Evolutionary conservation across 2,797 vertebrate species (phyloP), one percentile per base, ranked within the genome.

Genomic region (Orientallactaga sibirica): DNA sequence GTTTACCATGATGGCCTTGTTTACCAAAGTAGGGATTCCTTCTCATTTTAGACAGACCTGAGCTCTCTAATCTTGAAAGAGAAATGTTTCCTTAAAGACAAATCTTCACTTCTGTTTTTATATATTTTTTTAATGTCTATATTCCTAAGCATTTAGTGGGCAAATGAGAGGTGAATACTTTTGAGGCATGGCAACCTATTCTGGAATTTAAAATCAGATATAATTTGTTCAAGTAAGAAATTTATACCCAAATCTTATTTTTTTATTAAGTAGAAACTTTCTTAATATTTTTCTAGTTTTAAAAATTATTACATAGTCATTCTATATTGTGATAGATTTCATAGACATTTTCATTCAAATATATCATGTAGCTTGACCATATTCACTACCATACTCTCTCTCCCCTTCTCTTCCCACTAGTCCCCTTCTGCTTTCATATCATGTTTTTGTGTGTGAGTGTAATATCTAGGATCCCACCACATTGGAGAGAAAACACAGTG

Each of bases 81-180:
- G 48, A 62, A 79, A 58, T 86, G 24, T 29, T 83, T 92, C n/a
- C 75, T 78, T 76, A 75, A 91, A 93, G 37, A 62, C 80, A 75
- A 88, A 67, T 58, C 7, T 15, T 55, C 9, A n/a, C 29, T 80
- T 77, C 12, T 74, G 88, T 86, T n/a, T 81, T 86, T 2, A n/a
- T 81, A 82, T 85, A 62, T 88, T 92, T 37, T 43, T 86, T 52
- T 66, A 5, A 48, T 64, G 4, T 91, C 43, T 41, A 0, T 84
- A 74, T 93, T 94, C 74, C 24, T 55, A 11, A 33, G 33, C 73
- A 61, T 91, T 92, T 94, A 81, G 24, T 93, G 55, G 66, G 29
- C 64, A 96, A 43, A 48, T 52, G 78, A 94, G 67, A 61, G 37
- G 18, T 41, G 3, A 67, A 18, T 12, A 9, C 68, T 76, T 92